Evolutionary conservation across 2,797 vertebrate species (phyloP), one percentile per base, ranked within the genome.

Genomic region (Setipinna tenuifilis): DNA sequence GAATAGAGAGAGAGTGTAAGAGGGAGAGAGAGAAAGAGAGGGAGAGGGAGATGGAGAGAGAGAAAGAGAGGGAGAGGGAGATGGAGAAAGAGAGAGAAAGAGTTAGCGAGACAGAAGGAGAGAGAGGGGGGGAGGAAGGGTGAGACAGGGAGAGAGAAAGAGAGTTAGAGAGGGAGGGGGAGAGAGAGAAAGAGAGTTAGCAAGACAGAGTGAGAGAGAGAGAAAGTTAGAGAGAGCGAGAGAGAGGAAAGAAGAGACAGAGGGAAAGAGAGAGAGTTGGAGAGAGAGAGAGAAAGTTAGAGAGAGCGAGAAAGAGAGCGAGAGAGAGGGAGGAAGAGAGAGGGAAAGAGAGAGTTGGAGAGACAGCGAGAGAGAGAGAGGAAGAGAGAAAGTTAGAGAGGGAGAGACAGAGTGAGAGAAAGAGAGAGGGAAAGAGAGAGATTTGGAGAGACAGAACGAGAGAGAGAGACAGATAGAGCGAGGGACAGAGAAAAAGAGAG

Each of bases 151-250:
- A 10, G 61, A 62, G 4, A 62, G n/a, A 12, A 9, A 14, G 54
- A 16, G 12, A 57, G 17, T 2, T 12, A 57, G 54, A 61, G 11
- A 12, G 58, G n/a, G 58, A 83, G 83, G 62, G 85, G 82, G 25
- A 84, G 85, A 85, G 81, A 87, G 3, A 71, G 82, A 81, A 83
- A 82, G 65, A 71, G 62, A 85, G n/a, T n/a, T 75, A 82, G 83
- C 19, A 78, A 85, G 84, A 86, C 87, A 82, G 35, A 65, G 14
- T 21, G 71, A 81, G 78, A 86, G 0, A 28, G 11, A 68, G 0
- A 57, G 31, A 57, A 44, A 81, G 82, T 83, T 7, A 54, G 31
- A 71, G 35, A 12, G 17, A 83, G 89, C 86, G 87, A 81, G 21
- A 71, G 57, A 71, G 84, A 82, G 61, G 61, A 84, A 48, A 68